Evolutionary conservation across 2,888 invertebrate species (phyloP).

Genomic region (Drosophila peninsularis): DNA sequence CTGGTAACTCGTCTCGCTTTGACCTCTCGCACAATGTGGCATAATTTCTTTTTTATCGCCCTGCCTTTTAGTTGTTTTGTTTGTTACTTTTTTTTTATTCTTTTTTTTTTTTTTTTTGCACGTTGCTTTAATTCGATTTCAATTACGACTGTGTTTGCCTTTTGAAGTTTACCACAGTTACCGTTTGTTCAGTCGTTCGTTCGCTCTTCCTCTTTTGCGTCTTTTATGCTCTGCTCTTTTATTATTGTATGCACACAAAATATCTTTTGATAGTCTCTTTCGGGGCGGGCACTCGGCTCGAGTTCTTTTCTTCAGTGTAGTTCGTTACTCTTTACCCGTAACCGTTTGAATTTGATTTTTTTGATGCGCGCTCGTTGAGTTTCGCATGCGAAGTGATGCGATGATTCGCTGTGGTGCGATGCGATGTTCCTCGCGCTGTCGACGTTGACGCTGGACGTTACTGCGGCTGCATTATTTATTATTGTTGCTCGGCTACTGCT

Average conservation of each 20-base stretch:
- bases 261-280: conserved; percentile 53
- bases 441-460: conserved; percentile 40
- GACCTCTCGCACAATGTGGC: conserved; percentile 76
- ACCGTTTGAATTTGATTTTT: conserved; percentile 68
- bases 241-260: conserved; percentile 66
- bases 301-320: conserved; percentile 42
- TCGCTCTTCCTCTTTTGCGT: conserved; percentile 33
- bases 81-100: conserved; percentile 15
- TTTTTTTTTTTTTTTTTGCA: conserved; percentile 51
- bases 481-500: conserved; percentile 17
- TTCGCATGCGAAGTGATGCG: conserved; percentile 78
- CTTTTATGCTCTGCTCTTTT: conserved; percentile 32
- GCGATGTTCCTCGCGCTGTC: conserved; percentile 36
- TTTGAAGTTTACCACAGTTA: conserved; percentile 68
- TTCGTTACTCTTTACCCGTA: conserved; percentile 62
- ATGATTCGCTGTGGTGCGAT: conserved; percentile 16
- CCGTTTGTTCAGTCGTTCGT: conserved; percentile 49
- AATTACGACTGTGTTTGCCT: conserved; percentile 69
- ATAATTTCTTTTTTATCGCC: conserved; percentile 79
- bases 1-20: conserved; percentile 35
- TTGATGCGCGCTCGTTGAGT: conserved; percentile 78
- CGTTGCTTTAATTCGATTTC: conserved; percentile 78
- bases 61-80: conserved; percentile 28
- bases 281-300: conserved; percentile 18
- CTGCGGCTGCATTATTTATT: conserved; percentile 67